Conservation (phyloP, 2,113 vertebrate species). For the Oceanodroma tethys region DNA sequence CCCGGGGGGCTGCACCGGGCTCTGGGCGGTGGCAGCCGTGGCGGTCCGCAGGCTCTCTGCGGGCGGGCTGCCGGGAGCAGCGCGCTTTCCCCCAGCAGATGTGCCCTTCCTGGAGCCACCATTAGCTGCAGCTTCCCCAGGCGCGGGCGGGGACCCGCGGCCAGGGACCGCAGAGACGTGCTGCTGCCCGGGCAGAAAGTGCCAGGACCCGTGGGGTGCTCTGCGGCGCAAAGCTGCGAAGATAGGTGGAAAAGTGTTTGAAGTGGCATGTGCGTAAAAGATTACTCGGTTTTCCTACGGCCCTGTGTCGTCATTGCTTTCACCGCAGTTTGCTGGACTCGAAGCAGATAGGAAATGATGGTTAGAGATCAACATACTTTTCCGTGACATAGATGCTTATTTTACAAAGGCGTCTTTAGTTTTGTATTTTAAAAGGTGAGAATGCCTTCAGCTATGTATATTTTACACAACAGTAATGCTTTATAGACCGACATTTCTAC, state of each 20-base stretch:
- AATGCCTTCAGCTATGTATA: not conserved
- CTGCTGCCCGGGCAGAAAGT: not conserved
- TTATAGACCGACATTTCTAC: not conserved
- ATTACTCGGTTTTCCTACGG: accelerated
- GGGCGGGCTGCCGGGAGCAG: not conserved
- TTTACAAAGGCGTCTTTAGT: not conserved
- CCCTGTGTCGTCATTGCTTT: not conserved
- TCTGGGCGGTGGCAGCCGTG: too few species aligned
- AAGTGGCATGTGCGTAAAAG: not conserved
- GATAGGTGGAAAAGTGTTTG: too few species aligned
- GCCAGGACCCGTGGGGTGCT: not conserved
- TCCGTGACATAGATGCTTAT: not conserved
- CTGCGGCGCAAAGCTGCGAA: not conserved
- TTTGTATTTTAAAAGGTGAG: not conserved
- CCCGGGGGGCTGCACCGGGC: not conserved
- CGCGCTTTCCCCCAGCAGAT: not conserved
- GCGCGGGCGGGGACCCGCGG: not conserved
- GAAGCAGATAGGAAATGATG: not conserved
- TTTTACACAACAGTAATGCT: not conserved
- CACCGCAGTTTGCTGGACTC: not conserved
- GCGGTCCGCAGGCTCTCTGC: not conserved
- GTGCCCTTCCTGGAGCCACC: not conserved
- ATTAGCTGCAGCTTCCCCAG: not conserved
- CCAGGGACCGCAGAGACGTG: not conserved
- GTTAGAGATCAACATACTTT: not conserved